Base-by-base conservation (phyloP, 2,113 vertebrate species). In the Eolophus roseicapilla region DNA sequence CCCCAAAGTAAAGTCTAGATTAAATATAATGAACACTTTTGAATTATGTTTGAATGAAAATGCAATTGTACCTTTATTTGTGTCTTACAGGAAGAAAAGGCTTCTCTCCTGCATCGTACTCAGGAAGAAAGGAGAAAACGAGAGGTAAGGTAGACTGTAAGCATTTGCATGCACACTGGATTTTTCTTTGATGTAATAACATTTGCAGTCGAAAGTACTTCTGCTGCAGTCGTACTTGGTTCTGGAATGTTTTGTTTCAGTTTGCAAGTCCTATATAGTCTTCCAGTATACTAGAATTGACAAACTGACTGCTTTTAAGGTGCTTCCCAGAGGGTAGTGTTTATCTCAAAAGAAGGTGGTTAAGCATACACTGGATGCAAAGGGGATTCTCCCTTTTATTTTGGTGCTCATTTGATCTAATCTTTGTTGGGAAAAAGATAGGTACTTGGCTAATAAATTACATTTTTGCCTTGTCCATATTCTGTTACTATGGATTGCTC, bases 101-200 rank as follows among this genome's bases (percentile, higher is more conserved):
- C 99, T 68, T 99, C 99, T 93, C 98, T 99, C 93, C 96, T 99
- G 92, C 99, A 99, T 97, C 99, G 99, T 52, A 99, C 99, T 96
- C 99, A 99, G 98, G 99, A 99, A 97, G 99, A 99, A 97, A 98
- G 99, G 97, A 96, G 99, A 75, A 99, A 99, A 97, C 98, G 99
- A 98, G 99, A 99, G 99, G 99, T 99, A 97, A 97, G 86, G 67
- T 86, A 79, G 47, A 50, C 82, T 85, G 50, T 63, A 88, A 91
- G 55, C 52, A 0, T 76, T 93, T 79, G 23, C 15, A 23, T 37
- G 37, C 20, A 17, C 14, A 4, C 29, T 76, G 57, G 37, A 20
- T 63, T 82, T 81, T 50, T 15, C 11, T 84, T 70, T 52, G 19
- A 11, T 70, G 16, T 52, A 62, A 41, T 53, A 35, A 35, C 59